A percentile compares a stretch with the other conserved stretches of the same genome.
phyloP scores from a whole-genome alignment of 2,888 invertebrate genomes.

The Lithosia quadra region DNA sequence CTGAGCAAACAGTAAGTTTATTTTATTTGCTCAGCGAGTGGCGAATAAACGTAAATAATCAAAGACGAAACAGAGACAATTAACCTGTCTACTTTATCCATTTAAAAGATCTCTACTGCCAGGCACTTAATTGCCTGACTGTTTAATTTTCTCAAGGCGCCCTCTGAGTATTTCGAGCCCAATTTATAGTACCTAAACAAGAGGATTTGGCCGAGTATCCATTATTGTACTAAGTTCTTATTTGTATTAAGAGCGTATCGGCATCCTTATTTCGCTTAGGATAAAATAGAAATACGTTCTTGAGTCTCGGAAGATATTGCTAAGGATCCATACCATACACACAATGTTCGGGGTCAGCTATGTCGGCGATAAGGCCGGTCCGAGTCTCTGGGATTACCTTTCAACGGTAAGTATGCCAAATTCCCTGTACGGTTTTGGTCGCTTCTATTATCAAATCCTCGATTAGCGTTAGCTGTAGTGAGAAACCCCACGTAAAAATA shows the following conservation, averaged over 20 bases:
- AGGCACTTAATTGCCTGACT: slow-evolving; percentile 36
- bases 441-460: too few species aligned
- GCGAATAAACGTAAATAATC: slow-evolving; percentile 45
- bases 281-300: not conserved
- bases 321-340: not conserved
- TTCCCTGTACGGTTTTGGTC: too few species aligned
- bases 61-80: slow-evolving; percentile 43
- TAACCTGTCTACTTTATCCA: slow-evolving; percentile 45
- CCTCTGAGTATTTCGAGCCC: slow-evolving; percentile 20
- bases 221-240: not conserved
- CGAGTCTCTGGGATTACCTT: too few species aligned
- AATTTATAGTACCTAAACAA: slow-evolving; percentile 31
- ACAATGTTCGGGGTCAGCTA: not conserved
- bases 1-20: slow-evolving; percentile 16
- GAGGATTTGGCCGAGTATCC: not conserved
- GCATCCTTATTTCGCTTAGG: not conserved
- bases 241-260: not conserved
- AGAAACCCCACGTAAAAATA: too few species aligned
- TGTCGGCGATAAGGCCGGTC: not conserved
- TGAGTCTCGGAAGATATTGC: not conserved
- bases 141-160: slow-evolving; percentile 44
- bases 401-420: too few species aligned
- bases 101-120: slow-evolving; percentile 37
- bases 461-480: too few species aligned
- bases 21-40: slow-evolving; percentile 18